Base-by-base conservation (phyloP, 2,797 vertebrate species). In the Adrianichthys oophorus region DNA sequence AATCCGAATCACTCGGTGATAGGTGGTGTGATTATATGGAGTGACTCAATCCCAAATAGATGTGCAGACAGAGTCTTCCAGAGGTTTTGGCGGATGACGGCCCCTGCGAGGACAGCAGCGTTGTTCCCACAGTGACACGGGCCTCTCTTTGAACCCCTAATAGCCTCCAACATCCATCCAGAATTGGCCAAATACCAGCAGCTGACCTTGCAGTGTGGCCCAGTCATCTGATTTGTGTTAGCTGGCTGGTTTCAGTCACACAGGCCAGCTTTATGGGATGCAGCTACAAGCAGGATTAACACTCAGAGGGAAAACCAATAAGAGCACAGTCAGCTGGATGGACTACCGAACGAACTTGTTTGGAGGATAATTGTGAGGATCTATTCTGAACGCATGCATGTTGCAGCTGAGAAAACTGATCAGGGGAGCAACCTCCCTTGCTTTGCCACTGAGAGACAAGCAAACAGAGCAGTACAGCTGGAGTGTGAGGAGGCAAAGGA, bases 151-250 rank as follows among this genome's bases (percentile, higher is more conserved):
- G 13, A 49, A 65, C 63, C 42, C 50, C 58, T 70, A 75, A 78
- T 76, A 63, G 56, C 69, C 63, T 68, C 42, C 51, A 72, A 65
- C 59, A 45, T 78, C 32, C 40, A 67, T 56, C 49, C 7, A 64
- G 49, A 44, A 59, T 42, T 46, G 40, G 70, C 60, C 51, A 37
- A 70, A 74, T 74, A 63, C 66, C 57, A 59, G 53, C 57, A 52
- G 58, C 78, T 87, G 84, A 89, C 84, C 82, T 85, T 76, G 57
- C 72, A 76, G 73, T 47, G 29, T 74, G 78, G 70, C 72, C 82
- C 76, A 70, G 85, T 85, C 85, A 87, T 79, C 77, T 84, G 85
- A 87, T 80, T 80, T 61, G 70, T 73, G 84, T 88, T 87, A 83
- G 78, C 82, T 79, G 67, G 75, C 79, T 81, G 86, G 74, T 78